Evolutionary conservation across 2,797 vertebrate genomes (phyloP).

Genomic region (Mycteria americana): DNA sequence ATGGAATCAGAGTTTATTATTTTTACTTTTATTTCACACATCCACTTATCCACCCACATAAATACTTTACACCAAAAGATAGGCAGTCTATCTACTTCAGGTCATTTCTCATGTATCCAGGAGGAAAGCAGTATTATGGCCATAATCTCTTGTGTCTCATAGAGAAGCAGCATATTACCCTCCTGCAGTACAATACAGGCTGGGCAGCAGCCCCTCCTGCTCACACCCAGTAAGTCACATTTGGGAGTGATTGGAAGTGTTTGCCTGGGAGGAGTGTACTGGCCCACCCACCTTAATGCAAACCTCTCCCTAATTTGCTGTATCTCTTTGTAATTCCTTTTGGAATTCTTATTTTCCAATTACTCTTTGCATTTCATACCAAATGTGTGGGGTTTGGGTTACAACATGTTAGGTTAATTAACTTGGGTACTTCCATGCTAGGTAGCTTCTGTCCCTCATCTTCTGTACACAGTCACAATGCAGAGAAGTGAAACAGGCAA

Average conservation of each 20-base stretch:
- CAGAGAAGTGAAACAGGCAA: neutral
- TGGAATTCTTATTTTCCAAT: neutral
- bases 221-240: neutral
- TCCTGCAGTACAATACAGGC: neutral
- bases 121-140: neutral
- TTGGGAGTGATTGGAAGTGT: neutral
- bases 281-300: neutral
- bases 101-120: neutral
- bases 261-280: neutral
- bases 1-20: neutral
- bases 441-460: neutral
- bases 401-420: neutral
- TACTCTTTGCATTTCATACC: neutral
- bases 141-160: neutral
- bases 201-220: neutral
- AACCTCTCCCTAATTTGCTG: neutral
- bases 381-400: neutral
- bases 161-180: neutral
- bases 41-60: neutral
- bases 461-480: neutral
- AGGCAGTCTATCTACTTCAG: neutral
- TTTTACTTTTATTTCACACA: neutral
- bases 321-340: neutral
- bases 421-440: neutral
- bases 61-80: neutral